Evolutionary conservation across 2,113 vertebrate species (phyloP).

Genomic region (Tauraco erythrolophus): DNA sequence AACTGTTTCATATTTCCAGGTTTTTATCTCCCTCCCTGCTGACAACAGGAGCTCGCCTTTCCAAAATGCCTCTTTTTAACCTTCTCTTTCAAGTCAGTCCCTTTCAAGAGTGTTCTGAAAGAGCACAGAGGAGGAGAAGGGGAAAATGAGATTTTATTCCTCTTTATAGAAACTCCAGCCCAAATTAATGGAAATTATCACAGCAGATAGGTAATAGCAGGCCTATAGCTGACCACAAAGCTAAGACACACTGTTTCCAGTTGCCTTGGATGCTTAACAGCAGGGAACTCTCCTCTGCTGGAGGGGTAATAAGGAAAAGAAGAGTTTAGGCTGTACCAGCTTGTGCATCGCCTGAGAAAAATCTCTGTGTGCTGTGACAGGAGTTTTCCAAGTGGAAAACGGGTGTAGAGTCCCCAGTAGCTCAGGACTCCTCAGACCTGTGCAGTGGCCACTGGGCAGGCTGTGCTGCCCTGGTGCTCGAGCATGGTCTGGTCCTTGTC

Average conservation of each 20-base stretch:
- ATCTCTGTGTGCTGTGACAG: rapidly evolving
- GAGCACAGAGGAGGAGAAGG: neutral
- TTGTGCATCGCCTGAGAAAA: neutral
- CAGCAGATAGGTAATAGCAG: neutral
- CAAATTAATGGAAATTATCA: neutral
- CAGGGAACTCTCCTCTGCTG: neutral
- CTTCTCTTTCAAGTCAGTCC: neutral
- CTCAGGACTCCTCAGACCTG: too few species aligned
- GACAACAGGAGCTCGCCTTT: neutral
- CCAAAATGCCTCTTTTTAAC: neutral
- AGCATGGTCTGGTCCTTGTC: too few species aligned
- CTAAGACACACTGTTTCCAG: neutral
- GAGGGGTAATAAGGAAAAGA: neutral
- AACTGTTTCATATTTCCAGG: neutral
- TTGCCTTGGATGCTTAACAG: neutral
- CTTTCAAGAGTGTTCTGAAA: neutral
- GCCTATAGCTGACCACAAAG: neutral
- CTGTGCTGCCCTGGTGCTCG: neutral
- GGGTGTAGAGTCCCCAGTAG: neutral
- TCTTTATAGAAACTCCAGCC: neutral
- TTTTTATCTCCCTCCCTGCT: neutral
- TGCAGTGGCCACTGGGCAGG: neutral
- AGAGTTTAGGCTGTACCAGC: neutral
- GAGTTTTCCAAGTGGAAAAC: neutral
- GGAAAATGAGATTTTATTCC: neutral